Evolutionary conservation across 2,113 vertebrate genomes (phyloP).

Genomic region (Fregata magnificens): DNA sequence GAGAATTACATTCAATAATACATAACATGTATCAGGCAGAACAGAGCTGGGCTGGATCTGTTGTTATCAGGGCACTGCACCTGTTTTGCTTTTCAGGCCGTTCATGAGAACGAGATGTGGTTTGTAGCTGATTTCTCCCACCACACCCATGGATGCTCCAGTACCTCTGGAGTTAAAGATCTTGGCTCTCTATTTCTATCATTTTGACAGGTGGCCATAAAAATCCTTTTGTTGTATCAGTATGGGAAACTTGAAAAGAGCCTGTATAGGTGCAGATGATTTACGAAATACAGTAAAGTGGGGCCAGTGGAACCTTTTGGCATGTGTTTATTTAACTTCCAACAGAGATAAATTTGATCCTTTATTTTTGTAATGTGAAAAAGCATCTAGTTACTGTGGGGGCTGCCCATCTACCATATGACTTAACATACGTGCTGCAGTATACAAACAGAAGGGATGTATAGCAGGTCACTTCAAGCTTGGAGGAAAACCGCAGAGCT

Average conservation of each 20-base stretch:
- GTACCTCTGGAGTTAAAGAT: not conserved
- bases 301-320: not conserved
- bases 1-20: not conserved
- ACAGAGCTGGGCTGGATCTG: not conserved
- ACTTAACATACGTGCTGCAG: not conserved
- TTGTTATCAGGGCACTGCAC: slow-evolving; percentile 7
- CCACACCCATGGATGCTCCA: not conserved
- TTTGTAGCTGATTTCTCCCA: not conserved
- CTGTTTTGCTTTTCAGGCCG: not conserved
- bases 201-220: not conserved
- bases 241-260: not conserved
- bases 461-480: not conserved
- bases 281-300: not conserved
- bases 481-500: not conserved
- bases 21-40: not conserved
- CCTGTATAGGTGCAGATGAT: not conserved
- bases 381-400: not conserved
- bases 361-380: not conserved
- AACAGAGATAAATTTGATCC: not conserved
- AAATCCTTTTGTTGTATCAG: not conserved
- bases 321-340: not conserved
- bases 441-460: not conserved
- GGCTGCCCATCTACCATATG: not conserved
- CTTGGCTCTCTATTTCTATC: not conserved
- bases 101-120: not conserved